Evolutionary conservation across 2,888 invertebrate genomes (phyloP), one percentile per base, ranked within the genome.

Genomic region (Pandemis cinnamomeana): DNA sequence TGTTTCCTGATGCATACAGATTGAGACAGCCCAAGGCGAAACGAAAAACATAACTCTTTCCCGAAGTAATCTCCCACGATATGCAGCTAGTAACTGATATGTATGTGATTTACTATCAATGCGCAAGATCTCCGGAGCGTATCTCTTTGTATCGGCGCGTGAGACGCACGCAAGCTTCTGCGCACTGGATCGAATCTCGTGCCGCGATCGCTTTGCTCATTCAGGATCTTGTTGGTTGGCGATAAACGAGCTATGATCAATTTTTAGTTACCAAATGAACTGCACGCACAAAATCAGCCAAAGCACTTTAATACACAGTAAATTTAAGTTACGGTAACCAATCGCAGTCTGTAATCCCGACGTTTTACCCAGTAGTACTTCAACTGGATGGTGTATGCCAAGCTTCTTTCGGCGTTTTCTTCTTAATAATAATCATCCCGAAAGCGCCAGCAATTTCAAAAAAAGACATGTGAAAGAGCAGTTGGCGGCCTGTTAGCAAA

Each of bases 41-140:
- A 55, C 71, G 71, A 61, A 51, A 70, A 53, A 55, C 67, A 67
- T 78, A 82, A 78, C 67, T 78, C 81, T 80, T 72, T 79, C 81
- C 81, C 75, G 76, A 78, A 71, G 62, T 62, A 78, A 78, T 81
- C 83, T 88, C 88, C 86, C 88, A 90, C 88, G 87, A 87, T 88
- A 83, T 83, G 82, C 79, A 78, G 83, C 86, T 83, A 86, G 90
- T 88, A 89, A 90, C 84, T 80, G 88, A 92, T 91, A 90, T 84
- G 83, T 82, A 84, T 86, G 86, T 87, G 89, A 91, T 90, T 87
- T 86, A 85, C 86, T 92, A 93, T 92, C 92, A 87, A 84, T 87
- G 89, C 86, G 84, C 89, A 88, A 88, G 89, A 92, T 92, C 91
- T 82, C 82, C 82, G 83, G 81, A 80, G 83, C 83, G 83, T 89